A percentile compares a stretch with the other conserved stretches of the same genome.
phyloP scores from a whole-genome alignment of 1,140 invertebrate genomes.

The Heliconius melpomene region DNA sequence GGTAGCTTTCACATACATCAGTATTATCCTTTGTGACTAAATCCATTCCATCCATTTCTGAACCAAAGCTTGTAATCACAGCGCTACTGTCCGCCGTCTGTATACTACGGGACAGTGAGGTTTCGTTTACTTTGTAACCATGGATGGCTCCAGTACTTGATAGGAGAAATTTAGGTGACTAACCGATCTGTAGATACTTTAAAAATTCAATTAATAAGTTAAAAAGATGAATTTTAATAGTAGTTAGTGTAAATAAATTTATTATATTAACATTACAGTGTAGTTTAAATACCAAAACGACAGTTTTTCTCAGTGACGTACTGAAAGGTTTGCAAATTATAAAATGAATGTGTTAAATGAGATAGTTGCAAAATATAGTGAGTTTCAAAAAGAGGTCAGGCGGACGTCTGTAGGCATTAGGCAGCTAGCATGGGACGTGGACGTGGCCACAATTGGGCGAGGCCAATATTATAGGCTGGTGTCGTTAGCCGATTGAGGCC shows the following conservation, averaged over 20 bases:
- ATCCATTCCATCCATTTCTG: not conserved
- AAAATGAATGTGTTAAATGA: not conserved
- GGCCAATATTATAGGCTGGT: not conserved
- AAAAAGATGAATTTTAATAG: too few species aligned
- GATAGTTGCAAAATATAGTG: not conserved
- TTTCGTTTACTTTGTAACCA: not conserved
- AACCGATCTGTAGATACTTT: not conserved
- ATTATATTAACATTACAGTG: too few species aligned
- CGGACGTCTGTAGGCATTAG: not conserved
- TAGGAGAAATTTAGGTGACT: not conserved
- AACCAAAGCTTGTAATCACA: not conserved
- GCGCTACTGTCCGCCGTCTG: not conserved
- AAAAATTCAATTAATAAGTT: too few species aligned
- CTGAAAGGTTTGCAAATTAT: not conserved
- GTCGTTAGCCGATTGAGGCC: not conserved
- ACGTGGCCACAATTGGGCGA: not conserved
- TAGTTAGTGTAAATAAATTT: too few species aligned
- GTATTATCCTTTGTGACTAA: too few species aligned
- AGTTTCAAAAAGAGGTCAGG: constrained; percentile 1
- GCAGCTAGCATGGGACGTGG: not conserved
- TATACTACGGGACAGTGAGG: not conserved
- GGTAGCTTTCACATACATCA: too few species aligned
- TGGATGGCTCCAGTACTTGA: not conserved
- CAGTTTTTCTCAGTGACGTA: not conserved
- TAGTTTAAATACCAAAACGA: not conserved